These are phyloP conservation scores for Nettapus auritus DNA, from an alignment of 2,113 vertebrate species.

Conservation along the genomic window DNA sequence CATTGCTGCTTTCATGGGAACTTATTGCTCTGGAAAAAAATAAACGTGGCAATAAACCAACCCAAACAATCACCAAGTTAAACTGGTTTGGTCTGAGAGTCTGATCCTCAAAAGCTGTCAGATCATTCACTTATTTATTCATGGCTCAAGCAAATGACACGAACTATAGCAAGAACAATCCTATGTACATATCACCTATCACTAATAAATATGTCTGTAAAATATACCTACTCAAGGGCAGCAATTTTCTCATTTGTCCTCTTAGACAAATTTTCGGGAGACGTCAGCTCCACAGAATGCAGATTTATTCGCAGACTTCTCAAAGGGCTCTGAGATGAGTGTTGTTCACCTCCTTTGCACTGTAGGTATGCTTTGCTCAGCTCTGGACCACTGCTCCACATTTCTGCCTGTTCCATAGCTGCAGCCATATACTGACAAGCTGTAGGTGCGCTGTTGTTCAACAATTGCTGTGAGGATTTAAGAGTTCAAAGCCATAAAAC, in stretches of 20 bases:
- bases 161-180: background rate
- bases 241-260: background rate
- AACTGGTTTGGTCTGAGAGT: slow-evolving; percentile 36
- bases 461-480: background rate
- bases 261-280: background rate
- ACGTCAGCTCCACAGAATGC: background rate
- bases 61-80: background rate
- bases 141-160: background rate
- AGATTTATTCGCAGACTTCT: background rate
- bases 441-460: background rate
- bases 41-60: slow-evolving; percentile 14
- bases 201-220: background rate
- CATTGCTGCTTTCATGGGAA: slow-evolving; percentile 29
- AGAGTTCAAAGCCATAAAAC: background rate
- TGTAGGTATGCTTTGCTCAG: background rate
- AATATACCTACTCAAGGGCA: fast-evolving
- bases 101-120: background rate
- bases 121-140: background rate
- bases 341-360: background rate
- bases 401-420: background rate
- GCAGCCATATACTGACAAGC: background rate
- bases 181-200: background rate
- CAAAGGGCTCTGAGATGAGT: background rate
- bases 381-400: fast-evolving
- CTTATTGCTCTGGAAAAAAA: background rate